phyloP scores from a whole-genome alignment of 2,797 vertebrate genomes.

The Erithacus rubecula region DNA sequence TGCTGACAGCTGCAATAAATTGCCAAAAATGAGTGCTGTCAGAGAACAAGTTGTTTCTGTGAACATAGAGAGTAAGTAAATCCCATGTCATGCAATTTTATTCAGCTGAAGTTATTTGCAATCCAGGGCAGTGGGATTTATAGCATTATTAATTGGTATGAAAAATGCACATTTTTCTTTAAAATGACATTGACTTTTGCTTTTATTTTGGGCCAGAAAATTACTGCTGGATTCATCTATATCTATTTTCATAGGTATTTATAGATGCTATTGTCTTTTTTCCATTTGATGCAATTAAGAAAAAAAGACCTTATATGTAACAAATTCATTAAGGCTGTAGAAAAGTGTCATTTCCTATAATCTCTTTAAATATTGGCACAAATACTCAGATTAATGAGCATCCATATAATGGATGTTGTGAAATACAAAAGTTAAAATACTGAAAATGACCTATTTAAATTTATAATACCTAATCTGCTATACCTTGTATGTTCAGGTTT shows the following conservation, averaged over 20 bases:
- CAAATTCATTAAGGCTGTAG: neutral
- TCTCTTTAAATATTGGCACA: neutral
- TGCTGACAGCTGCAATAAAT: slow-evolving; percentile 79
- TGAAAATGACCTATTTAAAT: neutral
- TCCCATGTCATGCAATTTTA: slow-evolving; percentile 68
- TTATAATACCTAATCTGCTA: neutral
- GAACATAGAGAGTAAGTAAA: slow-evolving; percentile 73
- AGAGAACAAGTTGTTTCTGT: slow-evolving; percentile 74
- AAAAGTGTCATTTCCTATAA: neutral
- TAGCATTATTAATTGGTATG: slow-evolving; percentile 69
- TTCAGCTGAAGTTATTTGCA: slow-evolving; percentile 70
- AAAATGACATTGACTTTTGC: slow-evolving; percentile 67
- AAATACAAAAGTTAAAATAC: neutral
- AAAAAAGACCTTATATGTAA: neutral
- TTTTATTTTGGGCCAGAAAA: slow-evolving; percentile 47
- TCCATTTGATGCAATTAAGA: neutral
- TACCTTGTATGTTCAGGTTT: neutral
- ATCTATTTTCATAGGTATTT: slow-evolving; percentile 2
- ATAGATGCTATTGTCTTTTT: neutral
- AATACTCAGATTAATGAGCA: neutral
- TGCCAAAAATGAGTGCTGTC: slow-evolving; percentile 76
- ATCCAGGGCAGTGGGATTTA: slow-evolving; percentile 65
- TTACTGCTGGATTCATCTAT: slow-evolving; percentile 28
- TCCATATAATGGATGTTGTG: neutral
- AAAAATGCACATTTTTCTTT: slow-evolving; percentile 70